Conservation (phyloP, 2,888 invertebrate genomes). For the Microctonus aethiopoides region DNA sequence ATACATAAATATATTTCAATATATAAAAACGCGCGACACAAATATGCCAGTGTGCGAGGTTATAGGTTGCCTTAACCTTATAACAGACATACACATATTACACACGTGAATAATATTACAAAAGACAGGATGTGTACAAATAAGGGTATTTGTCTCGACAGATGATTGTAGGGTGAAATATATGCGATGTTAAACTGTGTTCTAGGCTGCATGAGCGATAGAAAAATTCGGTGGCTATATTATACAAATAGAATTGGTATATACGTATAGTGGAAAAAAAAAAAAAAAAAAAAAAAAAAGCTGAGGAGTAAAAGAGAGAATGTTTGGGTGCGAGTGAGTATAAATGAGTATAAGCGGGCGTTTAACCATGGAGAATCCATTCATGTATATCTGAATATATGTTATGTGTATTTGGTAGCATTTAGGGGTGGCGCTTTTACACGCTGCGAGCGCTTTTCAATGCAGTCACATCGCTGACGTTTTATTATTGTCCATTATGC, state of each 20-base stretch:
- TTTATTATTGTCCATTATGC: slow-evolving; percentile 45
- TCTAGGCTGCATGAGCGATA: neutral
- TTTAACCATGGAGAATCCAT: slow-evolving; percentile 46
- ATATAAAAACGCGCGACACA: slow-evolving; percentile 22
- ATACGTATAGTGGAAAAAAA: no score
- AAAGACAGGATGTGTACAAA: slow-evolving; percentile 68
- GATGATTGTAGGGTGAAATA: slow-evolving; percentile 62
- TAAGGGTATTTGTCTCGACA: slow-evolving; percentile 65
- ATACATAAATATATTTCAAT: neutral
- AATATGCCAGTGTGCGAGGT: slow-evolving; percentile 43
- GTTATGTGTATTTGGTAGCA: slow-evolving; percentile 42
- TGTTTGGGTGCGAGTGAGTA: no score
- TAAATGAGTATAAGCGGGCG: slow-evolving; percentile 33
- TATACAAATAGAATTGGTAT: neutral
- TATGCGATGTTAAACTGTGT: slow-evolving; percentile 56
- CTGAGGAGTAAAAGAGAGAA: slow-evolving; percentile 1
- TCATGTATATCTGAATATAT: slow-evolving; percentile 48
- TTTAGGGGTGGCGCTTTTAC: slow-evolving; percentile 54
- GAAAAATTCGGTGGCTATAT: slow-evolving; percentile 20
- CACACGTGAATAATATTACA: slow-evolving; percentile 47
- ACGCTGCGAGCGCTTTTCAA: slow-evolving; percentile 42
- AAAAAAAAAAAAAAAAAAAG: no score
- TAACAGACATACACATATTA: neutral
- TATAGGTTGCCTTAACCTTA: slow-evolving; percentile 20
- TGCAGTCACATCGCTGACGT: slow-evolving; percentile 52